A percentile compares a stretch with the other conserved stretches of the same genome.
Evolutionary conservation across 2,888 invertebrate genomes (phyloP).

Genomic region (Dryadula phaetusa): DNA sequence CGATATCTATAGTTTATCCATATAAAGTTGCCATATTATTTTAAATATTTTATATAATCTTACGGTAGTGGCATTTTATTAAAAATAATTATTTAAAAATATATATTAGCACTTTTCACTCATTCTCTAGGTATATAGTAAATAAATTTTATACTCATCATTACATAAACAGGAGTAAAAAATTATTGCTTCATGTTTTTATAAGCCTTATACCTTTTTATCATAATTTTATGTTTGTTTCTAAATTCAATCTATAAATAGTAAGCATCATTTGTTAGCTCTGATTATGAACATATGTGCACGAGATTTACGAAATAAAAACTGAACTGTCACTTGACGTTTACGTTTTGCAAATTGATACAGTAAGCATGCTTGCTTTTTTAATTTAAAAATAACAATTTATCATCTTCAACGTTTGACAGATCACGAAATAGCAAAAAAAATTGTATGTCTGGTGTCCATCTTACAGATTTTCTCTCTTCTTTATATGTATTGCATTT

Average conservation of each 20-base stretch:
- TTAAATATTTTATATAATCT: background rate
- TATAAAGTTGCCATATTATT: too few relatives aligned
- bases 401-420: background rate
- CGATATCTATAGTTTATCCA: too few relatives aligned
- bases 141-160: too few relatives aligned
- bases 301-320: slow-evolving; percentile 9
- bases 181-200: too few relatives aligned
- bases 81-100: too few relatives aligned
- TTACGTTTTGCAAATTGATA: slow-evolving; percentile 1
- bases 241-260: background rate
- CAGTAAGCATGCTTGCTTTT: background rate
- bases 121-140: too few relatives aligned
- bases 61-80: too few relatives aligned
- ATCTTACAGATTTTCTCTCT: background rate
- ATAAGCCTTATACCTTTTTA: too few relatives aligned
- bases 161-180: too few relatives aligned
- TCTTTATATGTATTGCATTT: background rate
- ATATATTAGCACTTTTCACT: too few relatives aligned
- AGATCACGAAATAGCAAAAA: slow-evolving; percentile 11
- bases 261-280: background rate
- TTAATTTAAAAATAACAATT: slow-evolving; percentile 3
- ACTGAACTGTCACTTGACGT: slow-evolving; percentile 1
- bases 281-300: slow-evolving; percentile 3
- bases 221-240: too few relatives aligned
- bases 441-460: background rate